phyloP scores from a whole-genome alignment of 2,888 invertebrate species.

The Tenthredo scrophulariae region DNA sequence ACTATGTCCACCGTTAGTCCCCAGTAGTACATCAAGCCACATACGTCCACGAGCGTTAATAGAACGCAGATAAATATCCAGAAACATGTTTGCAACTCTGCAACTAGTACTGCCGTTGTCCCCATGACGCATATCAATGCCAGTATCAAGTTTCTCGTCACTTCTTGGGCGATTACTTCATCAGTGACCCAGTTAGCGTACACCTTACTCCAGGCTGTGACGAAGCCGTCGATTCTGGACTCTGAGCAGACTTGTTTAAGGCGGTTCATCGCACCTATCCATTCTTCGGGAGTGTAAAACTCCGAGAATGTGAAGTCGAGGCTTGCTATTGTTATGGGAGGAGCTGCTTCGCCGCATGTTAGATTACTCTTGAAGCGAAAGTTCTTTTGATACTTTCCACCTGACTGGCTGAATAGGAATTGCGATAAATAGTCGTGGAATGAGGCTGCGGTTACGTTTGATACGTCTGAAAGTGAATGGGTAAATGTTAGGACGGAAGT shows the following conservation, averaged over 20 bases:
- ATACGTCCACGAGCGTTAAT: slow-evolving; percentile 86
- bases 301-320: slow-evolving; percentile 83
- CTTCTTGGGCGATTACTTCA: slow-evolving; percentile 87
- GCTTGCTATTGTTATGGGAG: slow-evolving; percentile 81
- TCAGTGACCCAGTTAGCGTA: slow-evolving; percentile 90
- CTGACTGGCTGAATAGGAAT: slow-evolving; percentile 85
- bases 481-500: background rate
- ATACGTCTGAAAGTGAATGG: slow-evolving; percentile 77
- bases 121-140: slow-evolving; percentile 89
- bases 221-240: slow-evolving; percentile 82
- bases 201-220: slow-evolving; percentile 86
- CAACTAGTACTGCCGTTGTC: slow-evolving; percentile 88
- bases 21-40: slow-evolving; percentile 90
- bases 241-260: slow-evolving; percentile 81
- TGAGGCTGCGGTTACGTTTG: background rate
- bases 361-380: slow-evolving; percentile 83
- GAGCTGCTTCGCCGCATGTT: slow-evolving; percentile 82
- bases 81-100: slow-evolving; percentile 87
- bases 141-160: slow-evolving; percentile 87
- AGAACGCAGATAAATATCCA: slow-evolving; percentile 89
- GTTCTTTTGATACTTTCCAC: slow-evolving; percentile 85
- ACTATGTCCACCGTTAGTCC: slow-evolving; percentile 90
- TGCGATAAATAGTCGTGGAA: slow-evolving; percentile 84
- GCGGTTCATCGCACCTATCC: slow-evolving; percentile 87
- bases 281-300: slow-evolving; percentile 83